Base-by-base conservation (phyloP, 1,140 invertebrate genomes). In the Eriocheir sinensis region DNA sequence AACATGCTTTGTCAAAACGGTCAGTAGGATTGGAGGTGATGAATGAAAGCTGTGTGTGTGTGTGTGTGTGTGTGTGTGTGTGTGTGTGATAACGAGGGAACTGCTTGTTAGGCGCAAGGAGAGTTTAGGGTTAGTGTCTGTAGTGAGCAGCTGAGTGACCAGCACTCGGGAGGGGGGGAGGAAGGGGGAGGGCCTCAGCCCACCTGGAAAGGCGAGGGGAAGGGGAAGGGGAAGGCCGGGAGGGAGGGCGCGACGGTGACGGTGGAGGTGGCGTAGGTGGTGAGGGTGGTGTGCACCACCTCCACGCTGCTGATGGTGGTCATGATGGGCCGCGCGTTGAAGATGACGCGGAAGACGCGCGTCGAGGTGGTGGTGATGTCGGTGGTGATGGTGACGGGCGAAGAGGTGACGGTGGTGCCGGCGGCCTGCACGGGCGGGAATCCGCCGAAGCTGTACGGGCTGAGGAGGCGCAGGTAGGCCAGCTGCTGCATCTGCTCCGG, bases 321-420 rank as follows among this genome's bases (percentile, higher is more conserved):
- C 96, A 98, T 98, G 0, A 98, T 98, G 0, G 98, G 98, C 96
- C 98, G 98, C 34, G 98, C 98, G 6, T 98, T 98, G 96, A 99
- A 99, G 0, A 98, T 98, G 21, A 99, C 97, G 96, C 98, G 98
- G 32, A 99, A 96, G 32, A 99, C 97, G 96, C 98, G 98, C 85
- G 98, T 98, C 48, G 98, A 98, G 0, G 98, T 98, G 89, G 98
- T 97, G 0, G 98, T 98, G 6, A 98, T 97, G 95, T 98, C 97
- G 0, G 98, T 98, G 96, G 98, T 98, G 81, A 98, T 97, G 0
- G 98, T 97, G 27, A 98, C 97, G 0, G 98, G 98, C 0, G 98
- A 98, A n/a, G 98, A 98, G 4, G 98, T 98, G 12, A 98, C 96
- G 21, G 98, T 97, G 96, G 98, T 98, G 15, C 98, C 96, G 17